Conservation (phyloP, 2,113 vertebrate genomes). For the Coryphaenoides rupestris region DNA sequence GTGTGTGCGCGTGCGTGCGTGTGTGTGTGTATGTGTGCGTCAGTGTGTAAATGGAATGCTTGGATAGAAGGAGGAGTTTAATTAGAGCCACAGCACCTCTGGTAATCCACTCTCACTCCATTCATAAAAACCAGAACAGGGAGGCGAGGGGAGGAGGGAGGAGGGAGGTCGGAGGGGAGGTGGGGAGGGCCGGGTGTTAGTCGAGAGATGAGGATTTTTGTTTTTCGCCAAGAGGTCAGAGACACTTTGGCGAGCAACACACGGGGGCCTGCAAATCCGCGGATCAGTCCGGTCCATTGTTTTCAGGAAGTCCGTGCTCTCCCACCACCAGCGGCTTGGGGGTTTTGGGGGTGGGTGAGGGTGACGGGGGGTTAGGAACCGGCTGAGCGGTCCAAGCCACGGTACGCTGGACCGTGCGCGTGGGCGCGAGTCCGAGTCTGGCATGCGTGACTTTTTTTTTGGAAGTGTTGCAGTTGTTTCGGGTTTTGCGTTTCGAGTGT, state of each 20-base stretch:
- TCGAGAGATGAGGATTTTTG: conserved; percentile 54
- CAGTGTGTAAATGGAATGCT: conserved; percentile 25
- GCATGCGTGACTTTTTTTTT: too few species aligned
- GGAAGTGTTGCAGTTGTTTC: too few species aligned
- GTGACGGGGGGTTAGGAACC: conserved; percentile 52
- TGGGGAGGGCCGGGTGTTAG: neutral
- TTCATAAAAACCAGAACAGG: conserved; percentile 50
- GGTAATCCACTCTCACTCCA: conserved; percentile 62
- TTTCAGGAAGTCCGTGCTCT: conserved; percentile 67
- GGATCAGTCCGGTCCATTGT: conserved; percentile 70
- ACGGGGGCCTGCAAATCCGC: conserved; percentile 61
- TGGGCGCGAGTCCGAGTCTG: too few species aligned
- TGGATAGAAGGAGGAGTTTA: conserved; percentile 53
- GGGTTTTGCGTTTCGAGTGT: too few species aligned
- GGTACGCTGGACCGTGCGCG: conserved; percentile 35
- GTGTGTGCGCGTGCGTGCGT: conserved; percentile 25
- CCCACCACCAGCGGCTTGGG: too few species aligned
- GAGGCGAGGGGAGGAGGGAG: neutral
- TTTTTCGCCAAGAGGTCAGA: conserved; percentile 67
- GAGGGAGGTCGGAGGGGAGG: too few species aligned
- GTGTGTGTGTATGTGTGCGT: conserved; percentile 29
- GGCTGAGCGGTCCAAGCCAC: conserved; percentile 55
- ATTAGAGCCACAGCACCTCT: conserved; percentile 64
- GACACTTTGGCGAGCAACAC: conserved; percentile 61
- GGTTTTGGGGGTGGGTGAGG: too few species aligned